A percentile compares a stretch with the other conserved stretches of the same genome.
These are phyloP conservation scores for Heterohyrax brucei DNA, from an alignment of 2,797 vertebrate genomes.

Conservation along the genomic window DNA sequence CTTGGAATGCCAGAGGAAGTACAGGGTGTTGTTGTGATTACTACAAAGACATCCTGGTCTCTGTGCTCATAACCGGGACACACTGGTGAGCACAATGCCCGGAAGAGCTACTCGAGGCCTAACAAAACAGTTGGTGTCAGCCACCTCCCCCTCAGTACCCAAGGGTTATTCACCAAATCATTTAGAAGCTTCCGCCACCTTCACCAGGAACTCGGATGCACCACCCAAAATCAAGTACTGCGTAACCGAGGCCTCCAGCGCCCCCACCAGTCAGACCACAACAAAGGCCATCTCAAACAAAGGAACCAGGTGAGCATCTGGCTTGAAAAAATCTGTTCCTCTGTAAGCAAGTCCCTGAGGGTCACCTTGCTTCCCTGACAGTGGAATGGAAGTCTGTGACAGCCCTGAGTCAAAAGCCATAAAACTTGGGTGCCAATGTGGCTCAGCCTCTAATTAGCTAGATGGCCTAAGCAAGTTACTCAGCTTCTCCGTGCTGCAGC, in stretches of 20 bases:
- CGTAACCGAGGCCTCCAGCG: conserved; percentile 55
- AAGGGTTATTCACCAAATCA: neutral
- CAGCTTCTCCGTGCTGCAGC: neutral
- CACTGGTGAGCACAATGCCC: conserved; percentile 74
- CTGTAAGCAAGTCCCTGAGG: neutral
- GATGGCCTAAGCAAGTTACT: neutral
- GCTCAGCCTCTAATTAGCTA: neutral
- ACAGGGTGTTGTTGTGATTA: conserved; percentile 69
- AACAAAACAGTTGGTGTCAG: conserved; percentile 56
- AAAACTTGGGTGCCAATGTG: neutral
- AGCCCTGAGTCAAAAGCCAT: neutral
- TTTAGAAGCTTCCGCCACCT: neutral
- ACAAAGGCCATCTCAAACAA: neutral
- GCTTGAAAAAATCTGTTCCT: neutral
- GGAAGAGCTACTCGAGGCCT: conserved; percentile 65
- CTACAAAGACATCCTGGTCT: conserved; percentile 75
- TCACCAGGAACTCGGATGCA: neutral
- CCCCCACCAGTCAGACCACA: conserved; percentile 65
- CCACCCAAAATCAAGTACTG: neutral
- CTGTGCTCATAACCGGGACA: conserved; percentile 58
- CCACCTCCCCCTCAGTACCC: neutral
- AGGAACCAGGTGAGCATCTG: neutral
- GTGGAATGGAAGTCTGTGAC: neutral
- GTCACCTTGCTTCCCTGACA: neutral
- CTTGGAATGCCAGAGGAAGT: conserved; percentile 71